Conservation (phyloP, 1,140 invertebrate genomes). For the Gonioctena quinquepunctata region DNA sequence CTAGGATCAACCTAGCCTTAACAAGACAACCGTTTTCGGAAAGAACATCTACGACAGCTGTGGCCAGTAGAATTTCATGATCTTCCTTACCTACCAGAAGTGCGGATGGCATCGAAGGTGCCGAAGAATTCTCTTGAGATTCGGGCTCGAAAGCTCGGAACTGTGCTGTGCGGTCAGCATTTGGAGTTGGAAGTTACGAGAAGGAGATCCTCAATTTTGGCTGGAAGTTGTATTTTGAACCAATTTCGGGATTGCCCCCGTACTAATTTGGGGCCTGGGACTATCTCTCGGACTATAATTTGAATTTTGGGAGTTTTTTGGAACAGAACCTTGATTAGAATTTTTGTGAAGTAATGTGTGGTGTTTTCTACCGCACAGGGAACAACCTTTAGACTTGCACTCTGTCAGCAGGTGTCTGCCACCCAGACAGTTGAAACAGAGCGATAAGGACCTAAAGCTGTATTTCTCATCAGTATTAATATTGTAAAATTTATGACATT, state of each 20-base stretch:
- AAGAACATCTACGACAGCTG: background rate
- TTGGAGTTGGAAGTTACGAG: background rate
- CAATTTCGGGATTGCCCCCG: background rate
- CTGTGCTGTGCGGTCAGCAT: background rate
- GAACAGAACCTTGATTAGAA: background rate
- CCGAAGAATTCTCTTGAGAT: background rate
- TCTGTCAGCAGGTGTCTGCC: background rate
- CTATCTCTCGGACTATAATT: background rate
- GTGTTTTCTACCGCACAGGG: background rate
- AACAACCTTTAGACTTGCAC: background rate
- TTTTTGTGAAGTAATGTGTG: background rate
- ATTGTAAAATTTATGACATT: background rate
- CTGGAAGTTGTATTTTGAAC: background rate
- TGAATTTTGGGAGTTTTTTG: background rate
- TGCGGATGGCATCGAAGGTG: background rate
- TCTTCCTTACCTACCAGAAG: background rate
- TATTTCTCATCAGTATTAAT: background rate
- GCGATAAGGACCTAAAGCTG: background rate
- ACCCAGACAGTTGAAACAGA: background rate
- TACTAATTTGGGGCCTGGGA: background rate
- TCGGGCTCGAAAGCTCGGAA: background rate
- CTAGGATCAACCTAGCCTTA: background rate
- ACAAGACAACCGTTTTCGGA: background rate
- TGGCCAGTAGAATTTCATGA: conserved; percentile 11
- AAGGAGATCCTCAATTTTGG: background rate